Conservation (phyloP, 2,797 vertebrate genomes). For the Macropus fuliginosus region DNA sequence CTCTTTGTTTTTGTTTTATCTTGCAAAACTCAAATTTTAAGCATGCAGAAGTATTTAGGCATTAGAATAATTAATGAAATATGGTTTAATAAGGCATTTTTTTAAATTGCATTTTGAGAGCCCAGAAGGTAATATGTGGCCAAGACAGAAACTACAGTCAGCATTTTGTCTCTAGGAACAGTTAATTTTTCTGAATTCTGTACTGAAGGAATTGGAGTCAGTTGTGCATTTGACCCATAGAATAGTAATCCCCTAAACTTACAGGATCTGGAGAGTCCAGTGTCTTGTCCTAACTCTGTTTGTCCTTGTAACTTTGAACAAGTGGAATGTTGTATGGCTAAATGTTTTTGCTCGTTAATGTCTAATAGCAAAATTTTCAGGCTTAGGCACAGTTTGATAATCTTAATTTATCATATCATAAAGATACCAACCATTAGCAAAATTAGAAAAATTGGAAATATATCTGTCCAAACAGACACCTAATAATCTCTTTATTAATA, state of each 20-base stretch:
- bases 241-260: neutral
- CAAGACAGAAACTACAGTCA: neutral
- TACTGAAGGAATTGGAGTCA: neutral
- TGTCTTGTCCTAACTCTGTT: neutral
- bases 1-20: neutral
- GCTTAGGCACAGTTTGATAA: neutral
- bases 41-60: neutral
- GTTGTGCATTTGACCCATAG: neutral
- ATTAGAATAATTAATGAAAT: neutral
- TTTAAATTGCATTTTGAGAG: neutral
- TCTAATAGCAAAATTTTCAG: neutral
- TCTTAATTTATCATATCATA: neutral
- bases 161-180: neutral
- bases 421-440: neutral
- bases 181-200: neutral
- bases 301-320: neutral
- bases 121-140: neutral
- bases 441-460: neutral
- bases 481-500: neutral
- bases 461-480: neutral
- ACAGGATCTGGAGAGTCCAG: neutral
- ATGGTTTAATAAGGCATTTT: neutral
- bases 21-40: neutral
- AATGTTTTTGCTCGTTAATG: neutral
- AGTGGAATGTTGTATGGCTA: neutral